Evolutionary conservation across 2,113 vertebrate genomes (phyloP).

Genomic region (Pterocles orientalis): DNA sequence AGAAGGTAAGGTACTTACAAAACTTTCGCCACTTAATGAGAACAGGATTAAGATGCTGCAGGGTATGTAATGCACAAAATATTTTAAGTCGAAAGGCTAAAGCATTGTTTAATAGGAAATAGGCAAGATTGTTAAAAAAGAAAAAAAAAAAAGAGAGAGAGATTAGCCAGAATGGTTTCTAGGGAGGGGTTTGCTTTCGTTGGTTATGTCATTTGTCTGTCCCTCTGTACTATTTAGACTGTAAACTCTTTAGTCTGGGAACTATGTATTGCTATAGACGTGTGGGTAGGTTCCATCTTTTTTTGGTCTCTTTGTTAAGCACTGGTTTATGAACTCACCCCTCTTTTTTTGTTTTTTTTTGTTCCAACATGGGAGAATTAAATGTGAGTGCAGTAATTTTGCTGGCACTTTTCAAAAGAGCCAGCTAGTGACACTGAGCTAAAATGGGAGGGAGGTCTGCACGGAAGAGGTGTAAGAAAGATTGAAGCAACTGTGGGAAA

Average conservation of each 20-base stretch:
- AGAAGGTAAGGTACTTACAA: background rate
- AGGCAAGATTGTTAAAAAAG: background rate
- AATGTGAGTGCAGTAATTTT: background rate
- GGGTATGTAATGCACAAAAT: background rate
- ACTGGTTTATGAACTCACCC: background rate
- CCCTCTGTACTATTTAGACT: background rate
- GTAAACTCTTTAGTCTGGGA: background rate
- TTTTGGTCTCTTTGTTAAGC: background rate
- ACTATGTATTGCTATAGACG: background rate
- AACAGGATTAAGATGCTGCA: background rate
- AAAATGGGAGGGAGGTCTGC: background rate
- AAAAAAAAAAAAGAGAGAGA: too few species aligned
- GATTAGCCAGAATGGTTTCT: background rate
- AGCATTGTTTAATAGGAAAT: background rate
- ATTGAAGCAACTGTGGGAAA: background rate
- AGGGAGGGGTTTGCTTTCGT: background rate
- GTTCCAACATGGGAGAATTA: background rate
- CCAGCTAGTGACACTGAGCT: background rate
- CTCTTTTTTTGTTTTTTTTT: background rate
- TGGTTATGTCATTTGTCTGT: background rate
- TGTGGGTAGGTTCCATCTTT: background rate
- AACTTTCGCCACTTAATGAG: background rate
- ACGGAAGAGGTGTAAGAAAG: background rate
- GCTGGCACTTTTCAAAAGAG: background rate
- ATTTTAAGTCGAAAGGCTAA: background rate